Conservation (phyloP, 2,113 vertebrate species). For the Mungos mungo region DNA sequence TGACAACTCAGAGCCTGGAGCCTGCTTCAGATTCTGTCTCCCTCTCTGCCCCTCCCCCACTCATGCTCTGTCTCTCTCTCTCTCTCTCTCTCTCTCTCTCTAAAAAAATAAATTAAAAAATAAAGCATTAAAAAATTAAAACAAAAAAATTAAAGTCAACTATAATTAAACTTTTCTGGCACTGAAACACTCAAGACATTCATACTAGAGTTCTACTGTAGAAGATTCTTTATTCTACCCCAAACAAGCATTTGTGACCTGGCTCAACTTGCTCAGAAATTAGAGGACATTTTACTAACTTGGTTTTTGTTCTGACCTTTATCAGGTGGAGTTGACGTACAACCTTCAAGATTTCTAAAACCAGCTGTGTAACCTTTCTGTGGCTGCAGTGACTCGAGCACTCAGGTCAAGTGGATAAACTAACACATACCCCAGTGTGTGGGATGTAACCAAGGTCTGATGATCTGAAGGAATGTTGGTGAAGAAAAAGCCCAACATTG, state of each 20-base stretch:
- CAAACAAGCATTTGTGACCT: background rate
- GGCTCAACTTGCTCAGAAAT: background rate
- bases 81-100: too few relatives aligned
- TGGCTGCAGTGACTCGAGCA: background rate
- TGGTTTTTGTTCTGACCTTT: conserved; percentile 21
- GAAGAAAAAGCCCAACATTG: background rate
- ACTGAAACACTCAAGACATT: background rate
- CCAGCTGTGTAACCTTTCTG: background rate
- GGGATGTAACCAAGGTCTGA: background rate
- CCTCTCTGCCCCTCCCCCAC: too few relatives aligned
- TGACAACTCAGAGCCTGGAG: too few relatives aligned
- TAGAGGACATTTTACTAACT: background rate
- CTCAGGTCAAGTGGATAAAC: background rate
- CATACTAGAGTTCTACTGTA: background rate
- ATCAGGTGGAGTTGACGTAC: background rate
- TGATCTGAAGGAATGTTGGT: background rate
- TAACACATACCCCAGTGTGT: background rate
- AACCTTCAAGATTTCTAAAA: background rate
- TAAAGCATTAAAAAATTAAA: too few relatives aligned
- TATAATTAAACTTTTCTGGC: conserved; percentile 11
- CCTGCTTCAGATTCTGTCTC: too few relatives aligned
- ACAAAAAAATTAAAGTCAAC: background rate
- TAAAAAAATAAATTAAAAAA: too few relatives aligned
- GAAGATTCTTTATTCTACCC: background rate
- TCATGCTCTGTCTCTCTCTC: too few relatives aligned